Percentiles rank a stretch among this genome's conserved stretches.
phyloP scores from a whole-genome alignment of 1,140 invertebrate genomes.

The Aphaenogaster floridana region DNA sequence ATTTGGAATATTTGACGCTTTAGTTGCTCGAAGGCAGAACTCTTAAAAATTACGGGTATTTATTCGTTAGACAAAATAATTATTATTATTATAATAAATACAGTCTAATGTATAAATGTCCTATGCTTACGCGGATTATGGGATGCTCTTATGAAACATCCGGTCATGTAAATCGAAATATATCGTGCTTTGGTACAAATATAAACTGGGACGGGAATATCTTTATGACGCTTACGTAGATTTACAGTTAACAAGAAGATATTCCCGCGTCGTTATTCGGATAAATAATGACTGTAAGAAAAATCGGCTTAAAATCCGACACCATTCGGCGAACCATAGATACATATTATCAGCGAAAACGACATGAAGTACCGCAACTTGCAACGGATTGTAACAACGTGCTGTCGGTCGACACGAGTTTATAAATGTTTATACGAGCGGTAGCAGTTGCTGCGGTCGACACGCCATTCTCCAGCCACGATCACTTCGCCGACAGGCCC shows the following conservation, averaged over 20 bases:
- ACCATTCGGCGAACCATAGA: background rate
- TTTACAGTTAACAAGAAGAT: background rate
- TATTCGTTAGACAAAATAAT: conserved; percentile 10
- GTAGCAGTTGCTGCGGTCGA: background rate
- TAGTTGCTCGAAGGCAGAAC: background rate
- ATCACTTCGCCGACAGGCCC: background rate
- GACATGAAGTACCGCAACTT: background rate
- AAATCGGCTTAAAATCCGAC: background rate
- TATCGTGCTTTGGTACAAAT: conserved; percentile 39
- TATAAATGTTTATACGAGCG: background rate
- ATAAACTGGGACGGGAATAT: conserved; percentile 4
- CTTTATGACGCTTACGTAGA: background rate
- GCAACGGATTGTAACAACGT: background rate
- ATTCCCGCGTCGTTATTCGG: background rate
- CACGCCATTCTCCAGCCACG: background rate
- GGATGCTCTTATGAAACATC: background rate
- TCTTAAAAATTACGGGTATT: conserved; percentile 17
- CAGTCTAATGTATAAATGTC: background rate
- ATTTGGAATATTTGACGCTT: conserved; percentile 13
- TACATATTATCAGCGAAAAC: background rate
- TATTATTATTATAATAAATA: conserved; percentile 43
- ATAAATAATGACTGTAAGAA: conserved; percentile 25
- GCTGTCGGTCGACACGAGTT: background rate
- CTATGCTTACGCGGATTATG: background rate
- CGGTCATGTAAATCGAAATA: conserved; percentile 41